Percentiles rank a stretch among this genome's conserved stretches.
These are phyloP conservation scores for Pollachius pollachius DNA, from an alignment of 2,113 vertebrate genomes.

Conservation along the genomic window DNA sequence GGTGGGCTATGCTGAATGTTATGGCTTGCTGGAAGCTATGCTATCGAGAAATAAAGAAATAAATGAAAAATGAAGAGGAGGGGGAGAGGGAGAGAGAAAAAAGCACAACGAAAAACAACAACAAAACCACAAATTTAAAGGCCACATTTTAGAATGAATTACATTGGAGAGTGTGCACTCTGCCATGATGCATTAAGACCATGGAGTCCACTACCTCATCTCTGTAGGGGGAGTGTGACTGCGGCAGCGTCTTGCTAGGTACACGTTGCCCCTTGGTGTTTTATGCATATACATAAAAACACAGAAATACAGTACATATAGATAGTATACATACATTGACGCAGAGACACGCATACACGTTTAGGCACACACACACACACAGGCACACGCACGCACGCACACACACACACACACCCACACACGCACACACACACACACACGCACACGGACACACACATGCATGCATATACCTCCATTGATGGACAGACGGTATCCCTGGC, in stretches of 20 bases:
- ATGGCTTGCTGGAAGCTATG: conserved; percentile 76
- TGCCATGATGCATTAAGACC: conserved; percentile 75
- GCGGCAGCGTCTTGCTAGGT: conserved; percentile 63
- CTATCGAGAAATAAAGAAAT: conserved; percentile 70
- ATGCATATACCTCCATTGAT: background rate
- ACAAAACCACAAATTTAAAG: conserved; percentile 77
- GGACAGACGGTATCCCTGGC: conserved; percentile 43
- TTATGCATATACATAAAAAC: conserved; percentile 17
- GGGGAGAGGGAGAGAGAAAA: conserved; percentile 34
- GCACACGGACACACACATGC: background rate
- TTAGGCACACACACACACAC: too few relatives aligned
- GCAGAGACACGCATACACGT: too few relatives aligned
- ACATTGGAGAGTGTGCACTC: conserved; percentile 72
- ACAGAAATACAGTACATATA: background rate
- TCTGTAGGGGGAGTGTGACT: conserved; percentile 69
- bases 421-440: too few relatives aligned
- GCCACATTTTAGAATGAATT: conserved; percentile 82
- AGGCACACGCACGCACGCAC: background rate
- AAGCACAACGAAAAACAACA: conserved; percentile 6
- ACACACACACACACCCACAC: background rate
- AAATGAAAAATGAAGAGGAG: conserved; percentile 50
- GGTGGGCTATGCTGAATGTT: conserved; percentile 79
- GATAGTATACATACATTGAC: too few relatives aligned
- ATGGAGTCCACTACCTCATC: conserved; percentile 63
- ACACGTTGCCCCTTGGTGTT: conserved; percentile 57